A percentile compares a stretch with the other conserved stretches of the same genome.
These are phyloP conservation scores for Magallana ariakensis DNA, from an alignment of 1,140 invertebrate species.

Conservation along the genomic window DNA sequence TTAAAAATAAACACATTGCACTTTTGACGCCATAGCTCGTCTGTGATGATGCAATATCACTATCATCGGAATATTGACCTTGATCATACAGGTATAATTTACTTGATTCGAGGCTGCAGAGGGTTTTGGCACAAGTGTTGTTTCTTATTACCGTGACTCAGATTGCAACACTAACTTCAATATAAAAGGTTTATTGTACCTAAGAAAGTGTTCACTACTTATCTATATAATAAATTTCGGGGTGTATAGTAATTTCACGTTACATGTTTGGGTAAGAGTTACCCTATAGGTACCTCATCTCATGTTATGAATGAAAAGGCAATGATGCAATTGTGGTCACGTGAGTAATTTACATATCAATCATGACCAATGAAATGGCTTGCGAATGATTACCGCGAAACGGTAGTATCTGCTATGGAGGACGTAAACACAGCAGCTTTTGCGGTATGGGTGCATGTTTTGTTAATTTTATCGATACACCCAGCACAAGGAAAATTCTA, in stretches of 20 bases:
- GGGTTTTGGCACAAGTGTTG: too few relatives aligned
- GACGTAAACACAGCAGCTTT: conserved; percentile 22
- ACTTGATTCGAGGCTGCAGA: too few relatives aligned
- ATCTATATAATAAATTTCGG: too few relatives aligned
- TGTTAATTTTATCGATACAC: conserved; percentile 38
- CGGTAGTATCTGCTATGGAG: conserved; percentile 30
- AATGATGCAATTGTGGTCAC: conserved; percentile 19
- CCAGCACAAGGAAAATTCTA: conserved; percentile 42
- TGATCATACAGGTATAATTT: too few relatives aligned
- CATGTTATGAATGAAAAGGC: conserved; percentile 13
- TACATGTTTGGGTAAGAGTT: neutral
- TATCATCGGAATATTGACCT: too few relatives aligned
- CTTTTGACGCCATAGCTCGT: neutral
- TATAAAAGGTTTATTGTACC: too few relatives aligned
- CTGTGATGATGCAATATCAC: conserved; percentile 14
- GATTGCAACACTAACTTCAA: too few relatives aligned
- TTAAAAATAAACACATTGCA: too few relatives aligned
- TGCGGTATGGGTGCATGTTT: conserved; percentile 48
- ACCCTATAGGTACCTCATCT: neutral
- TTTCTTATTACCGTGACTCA: too few relatives aligned
- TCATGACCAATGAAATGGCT: conserved; percentile 23
- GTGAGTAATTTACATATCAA: conserved; percentile 27
- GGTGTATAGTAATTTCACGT: too few relatives aligned
- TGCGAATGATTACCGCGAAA: conserved; percentile 27
- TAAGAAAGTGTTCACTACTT: too few relatives aligned